Evolutionary conservation across 2,888 invertebrate species (phyloP).

Genomic region (Apotomis betuletana): DNA sequence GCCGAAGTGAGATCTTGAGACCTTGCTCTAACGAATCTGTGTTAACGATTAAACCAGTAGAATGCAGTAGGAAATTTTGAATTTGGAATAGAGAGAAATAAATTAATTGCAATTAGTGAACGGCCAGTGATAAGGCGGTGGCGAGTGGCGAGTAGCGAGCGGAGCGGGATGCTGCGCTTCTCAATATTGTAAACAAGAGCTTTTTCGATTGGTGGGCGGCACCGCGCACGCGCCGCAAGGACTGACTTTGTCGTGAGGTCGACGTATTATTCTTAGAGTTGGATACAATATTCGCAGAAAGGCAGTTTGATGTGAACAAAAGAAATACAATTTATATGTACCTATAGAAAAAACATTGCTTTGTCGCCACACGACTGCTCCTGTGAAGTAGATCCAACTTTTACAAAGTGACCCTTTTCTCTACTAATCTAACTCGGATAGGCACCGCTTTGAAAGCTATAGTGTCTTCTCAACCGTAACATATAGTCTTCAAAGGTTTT

Average conservation of each 20-base stretch:
- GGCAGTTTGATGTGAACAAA: not conserved
- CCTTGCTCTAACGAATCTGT: too few species aligned
- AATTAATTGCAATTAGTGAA: not conserved
- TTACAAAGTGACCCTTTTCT: too few species aligned
- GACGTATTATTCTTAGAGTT: conserved; percentile 21
- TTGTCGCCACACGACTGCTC: too few species aligned
- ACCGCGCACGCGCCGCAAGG: conserved; percentile 64
- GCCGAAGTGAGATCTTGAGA: too few species aligned
- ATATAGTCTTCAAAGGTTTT: too few species aligned
- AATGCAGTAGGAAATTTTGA: not conserved
- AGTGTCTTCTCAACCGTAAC: too few species aligned
- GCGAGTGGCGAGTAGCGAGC: conserved; percentile 39
- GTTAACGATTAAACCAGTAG: not conserved
- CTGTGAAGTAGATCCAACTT: too few species aligned
- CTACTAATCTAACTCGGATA: too few species aligned
- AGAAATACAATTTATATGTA: not conserved
- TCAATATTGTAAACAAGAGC: conserved; percentile 79
- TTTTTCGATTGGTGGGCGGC: conserved; percentile 75
- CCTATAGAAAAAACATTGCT: too few species aligned
- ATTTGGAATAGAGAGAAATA: not conserved
- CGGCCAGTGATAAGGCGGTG: conserved; percentile 30
- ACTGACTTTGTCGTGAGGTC: conserved; percentile 60
- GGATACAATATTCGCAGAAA: not conserved
- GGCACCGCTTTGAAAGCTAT: too few species aligned
- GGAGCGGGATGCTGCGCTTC: conserved; percentile 69